phyloP scores from a whole-genome alignment of 2,888 invertebrate species.

The Ctena decussata region DNA sequence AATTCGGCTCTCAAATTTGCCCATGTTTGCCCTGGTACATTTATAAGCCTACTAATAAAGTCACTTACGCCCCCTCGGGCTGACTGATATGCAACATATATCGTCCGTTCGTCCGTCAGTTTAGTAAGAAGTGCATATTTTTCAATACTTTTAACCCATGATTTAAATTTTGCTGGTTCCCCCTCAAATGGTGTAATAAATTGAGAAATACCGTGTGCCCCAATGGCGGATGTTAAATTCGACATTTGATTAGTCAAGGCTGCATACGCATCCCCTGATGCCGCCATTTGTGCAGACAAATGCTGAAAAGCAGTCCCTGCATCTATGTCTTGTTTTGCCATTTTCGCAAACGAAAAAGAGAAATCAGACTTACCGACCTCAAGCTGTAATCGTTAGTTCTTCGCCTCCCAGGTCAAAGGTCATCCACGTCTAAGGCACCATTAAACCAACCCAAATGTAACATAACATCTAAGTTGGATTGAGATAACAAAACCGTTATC shows the following conservation, averaged over 20 bases:
- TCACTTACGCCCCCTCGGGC: constrained; percentile 1
- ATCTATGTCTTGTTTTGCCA: neutral
- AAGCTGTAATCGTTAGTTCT: too few relatives aligned
- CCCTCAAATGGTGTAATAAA: constrained; percentile 6
- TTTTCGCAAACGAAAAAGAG: neutral
- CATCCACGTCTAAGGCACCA: too few relatives aligned
- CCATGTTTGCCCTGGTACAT: neutral
- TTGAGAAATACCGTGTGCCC: constrained; percentile 9
- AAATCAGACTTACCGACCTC: too few relatives aligned
- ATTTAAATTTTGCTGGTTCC: neutral
- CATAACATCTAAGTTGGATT: too few relatives aligned
- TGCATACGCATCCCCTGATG: neutral
- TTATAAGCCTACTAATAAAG: constrained; percentile 9
- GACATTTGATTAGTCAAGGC: neutral
- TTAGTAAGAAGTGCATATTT: constrained; percentile 13
- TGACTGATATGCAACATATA: constrained; percentile 4
- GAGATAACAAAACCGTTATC: too few relatives aligned
- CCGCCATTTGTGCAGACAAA: neutral
- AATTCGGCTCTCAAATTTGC: neutral
- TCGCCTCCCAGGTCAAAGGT: too few relatives aligned
- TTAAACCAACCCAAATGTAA: too few relatives aligned
- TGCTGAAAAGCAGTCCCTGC: neutral
- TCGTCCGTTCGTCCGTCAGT: neutral
- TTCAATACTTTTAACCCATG: constrained; percentile 14
- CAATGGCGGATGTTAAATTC: constrained; percentile 6